These are phyloP conservation scores for Nasonovia ribisnigri DNA, from an alignment of 2,888 invertebrate genomes.

Conservation along the genomic window DNA sequence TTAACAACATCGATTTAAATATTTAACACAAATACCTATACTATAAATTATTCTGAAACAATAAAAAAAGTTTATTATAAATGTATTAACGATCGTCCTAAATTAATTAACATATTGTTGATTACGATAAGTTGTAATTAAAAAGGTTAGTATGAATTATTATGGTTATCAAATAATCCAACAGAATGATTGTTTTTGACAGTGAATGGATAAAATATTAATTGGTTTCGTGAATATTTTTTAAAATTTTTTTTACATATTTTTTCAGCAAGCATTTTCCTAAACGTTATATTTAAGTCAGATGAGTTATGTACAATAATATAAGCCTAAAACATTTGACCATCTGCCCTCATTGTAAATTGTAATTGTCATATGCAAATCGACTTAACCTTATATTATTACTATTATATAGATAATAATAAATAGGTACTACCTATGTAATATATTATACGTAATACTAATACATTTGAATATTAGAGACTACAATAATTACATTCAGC, in stretches of 20 bases:
- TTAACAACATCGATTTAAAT: neutral
- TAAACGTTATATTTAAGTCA: neutral
- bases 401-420: neutral
- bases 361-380: neutral
- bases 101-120: neutral
- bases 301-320: neutral
- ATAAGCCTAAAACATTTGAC: neutral
- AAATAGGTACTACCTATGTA: neutral
- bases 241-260: neutral
- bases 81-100: neutral
- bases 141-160: constrained; percentile 7
- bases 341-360: neutral
- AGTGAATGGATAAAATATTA: neutral
- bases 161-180: constrained; percentile 27
- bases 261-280: neutral
- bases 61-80: neutral
- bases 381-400: neutral
- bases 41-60: neutral
- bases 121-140: neutral
- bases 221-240: neutral
- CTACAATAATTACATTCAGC: neutral
- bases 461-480: neutral
- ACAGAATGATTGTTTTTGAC: constrained; percentile 19
- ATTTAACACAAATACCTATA: neutral
- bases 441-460: neutral